phyloP scores from a whole-genome alignment of 1,140 invertebrate species.

The Dryas iulia region DNA sequence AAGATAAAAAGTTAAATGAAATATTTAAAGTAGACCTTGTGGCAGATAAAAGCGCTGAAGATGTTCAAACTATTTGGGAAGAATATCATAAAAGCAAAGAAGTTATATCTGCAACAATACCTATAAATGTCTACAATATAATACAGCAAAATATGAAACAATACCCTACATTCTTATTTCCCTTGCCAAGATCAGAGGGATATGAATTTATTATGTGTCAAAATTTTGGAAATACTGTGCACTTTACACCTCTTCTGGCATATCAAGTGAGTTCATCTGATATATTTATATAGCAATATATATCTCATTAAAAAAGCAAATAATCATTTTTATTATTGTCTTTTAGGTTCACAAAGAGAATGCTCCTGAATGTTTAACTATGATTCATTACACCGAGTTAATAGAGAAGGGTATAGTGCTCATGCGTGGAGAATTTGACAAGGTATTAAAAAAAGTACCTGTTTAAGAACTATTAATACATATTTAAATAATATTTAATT shows the following conservation, averaged over 20 bases:
- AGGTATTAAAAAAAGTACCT: slow-evolving; percentile 46
- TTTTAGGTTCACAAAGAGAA: slow-evolving; percentile 92
- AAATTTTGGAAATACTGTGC: slow-evolving; percentile 86
- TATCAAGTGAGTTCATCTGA: slow-evolving; percentile 84
- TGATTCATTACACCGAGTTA: slow-evolving; percentile 92
- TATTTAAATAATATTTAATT: neutral
- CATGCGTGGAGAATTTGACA: slow-evolving; percentile 94
- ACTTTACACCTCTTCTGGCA: slow-evolving; percentile 93
- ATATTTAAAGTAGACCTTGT: slow-evolving; percentile 92
- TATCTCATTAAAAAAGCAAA: neutral
- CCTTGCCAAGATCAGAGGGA: slow-evolving; percentile 89
- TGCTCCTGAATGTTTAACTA: slow-evolving; percentile 92
- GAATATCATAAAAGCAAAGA: slow-evolving; percentile 90
- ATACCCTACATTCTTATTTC: slow-evolving; percentile 89
- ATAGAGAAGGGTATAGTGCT: slow-evolving; percentile 89
- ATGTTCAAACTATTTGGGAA: slow-evolving; percentile 90
- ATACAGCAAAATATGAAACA: slow-evolving; percentile 81
- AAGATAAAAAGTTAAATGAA: slow-evolving; percentile 83
- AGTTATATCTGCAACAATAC: slow-evolving; percentile 86
- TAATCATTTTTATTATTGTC: neutral
- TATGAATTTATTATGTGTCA: slow-evolving; percentile 95
- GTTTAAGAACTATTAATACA: neutral
- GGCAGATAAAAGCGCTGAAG: slow-evolving; percentile 85
- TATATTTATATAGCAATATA: neutral
- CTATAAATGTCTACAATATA: slow-evolving; percentile 81